phyloP scores from a whole-genome alignment of 2,888 invertebrate species.

The Cantharis nigra region DNA sequence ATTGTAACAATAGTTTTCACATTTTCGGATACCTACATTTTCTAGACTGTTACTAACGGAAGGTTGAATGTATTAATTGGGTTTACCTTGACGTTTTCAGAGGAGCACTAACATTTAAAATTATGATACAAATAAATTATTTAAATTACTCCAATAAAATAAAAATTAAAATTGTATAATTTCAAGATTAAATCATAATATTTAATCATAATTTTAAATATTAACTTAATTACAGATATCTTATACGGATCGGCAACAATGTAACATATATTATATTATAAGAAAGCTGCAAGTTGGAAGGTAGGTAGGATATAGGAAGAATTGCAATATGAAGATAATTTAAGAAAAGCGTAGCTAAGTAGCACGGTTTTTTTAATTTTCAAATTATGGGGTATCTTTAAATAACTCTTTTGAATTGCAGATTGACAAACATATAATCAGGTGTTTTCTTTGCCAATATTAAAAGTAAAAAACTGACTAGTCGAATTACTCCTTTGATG shows the following conservation, averaged over 20 bases:
- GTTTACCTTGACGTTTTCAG: neutral
- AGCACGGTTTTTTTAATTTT: neutral
- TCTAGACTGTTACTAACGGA: neutral
- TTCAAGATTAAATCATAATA: neutral
- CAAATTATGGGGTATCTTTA: neutral
- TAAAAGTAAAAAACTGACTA: neutral
- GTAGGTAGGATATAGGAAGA: neutral
- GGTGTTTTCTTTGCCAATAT: neutral
- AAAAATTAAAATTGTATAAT: neutral
- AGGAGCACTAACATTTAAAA: neutral
- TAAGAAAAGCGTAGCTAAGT: neutral
- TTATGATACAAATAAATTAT: neutral
- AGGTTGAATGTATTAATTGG: neutral
- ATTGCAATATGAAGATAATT: neutral
- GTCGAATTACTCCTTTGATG: neutral
- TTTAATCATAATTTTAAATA: neutral
- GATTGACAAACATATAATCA: neutral
- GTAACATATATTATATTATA: neutral
- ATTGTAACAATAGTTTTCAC: neutral
- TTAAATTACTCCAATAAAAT: neutral
- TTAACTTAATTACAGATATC: neutral
- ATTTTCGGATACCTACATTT: neutral
- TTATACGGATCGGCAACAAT: neutral
- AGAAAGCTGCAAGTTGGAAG: neutral
- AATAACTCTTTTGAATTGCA: neutral